Conservation (phyloP, 2,888 invertebrate species). For the Drosophila kanekoi region DNA sequence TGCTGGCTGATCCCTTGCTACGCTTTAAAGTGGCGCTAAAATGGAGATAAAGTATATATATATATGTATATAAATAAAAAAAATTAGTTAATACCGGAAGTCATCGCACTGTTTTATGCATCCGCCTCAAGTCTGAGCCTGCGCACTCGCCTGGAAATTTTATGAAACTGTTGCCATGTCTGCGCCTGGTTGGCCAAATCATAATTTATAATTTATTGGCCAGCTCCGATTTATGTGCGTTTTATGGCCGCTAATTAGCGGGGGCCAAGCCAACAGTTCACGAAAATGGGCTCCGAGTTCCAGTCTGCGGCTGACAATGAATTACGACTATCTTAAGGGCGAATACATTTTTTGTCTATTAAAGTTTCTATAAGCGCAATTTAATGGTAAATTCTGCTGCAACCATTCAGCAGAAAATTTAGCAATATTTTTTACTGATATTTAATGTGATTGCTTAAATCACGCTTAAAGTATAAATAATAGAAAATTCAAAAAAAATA, state of each 20-base stretch:
- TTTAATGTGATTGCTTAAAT: no score
- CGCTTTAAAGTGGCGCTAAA: conserved; percentile 65
- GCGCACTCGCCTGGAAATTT: conserved; percentile 73
- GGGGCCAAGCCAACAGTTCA: conserved; percentile 32
- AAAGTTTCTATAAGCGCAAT: neutral
- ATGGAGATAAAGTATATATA: conserved; percentile 48
- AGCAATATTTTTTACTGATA: no score
- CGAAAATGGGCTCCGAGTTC: neutral
- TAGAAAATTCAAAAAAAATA: no score
- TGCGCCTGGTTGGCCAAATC: conserved; percentile 54
- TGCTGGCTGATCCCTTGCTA: conserved; percentile 46
- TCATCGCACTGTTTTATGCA: conserved; percentile 80
- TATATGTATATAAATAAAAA: neutral
- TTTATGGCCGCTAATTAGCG: conserved; percentile 78
- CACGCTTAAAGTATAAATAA: no score
- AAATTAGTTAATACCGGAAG: conserved; percentile 82
- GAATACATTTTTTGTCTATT: neutral
- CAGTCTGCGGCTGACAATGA: conserved; percentile 54
- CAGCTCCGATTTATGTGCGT: conserved; percentile 70
- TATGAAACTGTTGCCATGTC: conserved; percentile 70
- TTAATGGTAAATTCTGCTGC: neutral
- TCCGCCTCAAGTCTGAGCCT: conserved; percentile 71
- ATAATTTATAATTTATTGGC: conserved; percentile 79
- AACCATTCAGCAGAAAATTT: no score
- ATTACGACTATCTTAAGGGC: conserved; percentile 17